Conservation (phyloP, 2,888 invertebrate genomes). For the Lomographa bimaculata region DNA sequence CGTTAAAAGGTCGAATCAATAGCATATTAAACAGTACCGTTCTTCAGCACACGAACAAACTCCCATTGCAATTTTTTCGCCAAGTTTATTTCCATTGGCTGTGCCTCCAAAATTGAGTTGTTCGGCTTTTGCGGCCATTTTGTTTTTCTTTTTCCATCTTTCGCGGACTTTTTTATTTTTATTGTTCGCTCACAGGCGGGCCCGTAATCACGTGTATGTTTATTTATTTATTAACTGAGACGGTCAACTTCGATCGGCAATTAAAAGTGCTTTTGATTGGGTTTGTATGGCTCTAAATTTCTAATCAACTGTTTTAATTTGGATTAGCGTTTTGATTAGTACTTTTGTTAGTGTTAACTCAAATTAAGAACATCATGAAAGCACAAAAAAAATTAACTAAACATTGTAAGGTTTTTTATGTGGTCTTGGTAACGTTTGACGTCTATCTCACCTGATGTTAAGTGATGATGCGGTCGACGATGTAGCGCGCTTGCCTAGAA, state of each 20-base stretch:
- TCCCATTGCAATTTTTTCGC: constrained; percentile 57
- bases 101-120: constrained; percentile 82
- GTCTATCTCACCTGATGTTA: too few species aligned
- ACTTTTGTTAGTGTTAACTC: too few species aligned
- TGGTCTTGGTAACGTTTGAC: too few species aligned
- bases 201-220: constrained; percentile 72
- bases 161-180: constrained; percentile 46
- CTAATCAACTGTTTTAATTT: neutral
- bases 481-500: too few species aligned
- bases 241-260: constrained; percentile 26
- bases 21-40: too few species aligned
- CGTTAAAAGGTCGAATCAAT: too few species aligned
- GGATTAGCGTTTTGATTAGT: too few species aligned
- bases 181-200: constrained; percentile 70
- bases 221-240: constrained; percentile 70
- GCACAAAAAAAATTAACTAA: too few species aligned
- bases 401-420: too few species aligned
- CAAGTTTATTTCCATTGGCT: constrained; percentile 67
- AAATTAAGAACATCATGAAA: too few species aligned
- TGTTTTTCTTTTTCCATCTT: constrained; percentile 46
- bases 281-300: constrained; percentile 12
- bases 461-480: too few species aligned
- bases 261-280: constrained; percentile 24
- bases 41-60: constrained; percentile 55
- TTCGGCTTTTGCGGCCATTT: constrained; percentile 61